Percentiles rank a stretch among this genome's conserved stretches.
Conservation (phyloP, 2,888 invertebrate genomes). For the Tetrapedia diversipes region DNA sequence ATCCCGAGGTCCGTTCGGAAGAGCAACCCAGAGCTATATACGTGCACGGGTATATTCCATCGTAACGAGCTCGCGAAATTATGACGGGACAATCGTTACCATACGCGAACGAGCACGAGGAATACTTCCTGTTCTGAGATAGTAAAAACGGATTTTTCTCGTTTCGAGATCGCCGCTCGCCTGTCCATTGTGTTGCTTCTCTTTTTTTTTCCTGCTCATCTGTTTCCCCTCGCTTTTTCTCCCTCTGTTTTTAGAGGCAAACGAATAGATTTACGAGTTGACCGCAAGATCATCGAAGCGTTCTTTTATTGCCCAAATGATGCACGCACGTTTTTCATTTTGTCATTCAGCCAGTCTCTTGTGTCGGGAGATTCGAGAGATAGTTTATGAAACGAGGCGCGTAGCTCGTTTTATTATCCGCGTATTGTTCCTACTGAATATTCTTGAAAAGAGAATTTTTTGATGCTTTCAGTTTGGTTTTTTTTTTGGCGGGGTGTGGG, state of each 20-base stretch:
- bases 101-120: slow-evolving; percentile 23
- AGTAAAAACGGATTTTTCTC: slow-evolving; percentile 39
- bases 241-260: not conserved
- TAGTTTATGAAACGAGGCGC: not conserved
- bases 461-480: too few species aligned
- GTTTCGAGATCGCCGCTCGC: not conserved
- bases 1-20: slow-evolving; percentile 16
- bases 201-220: not conserved
- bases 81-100: slow-evolving; percentile 12
- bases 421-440: too few species aligned
- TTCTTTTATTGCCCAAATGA: slow-evolving; percentile 29
- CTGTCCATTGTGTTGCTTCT: not conserved
- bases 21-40: slow-evolving; percentile 7
- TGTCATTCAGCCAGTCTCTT: too few species aligned
- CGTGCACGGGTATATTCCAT: too few species aligned
- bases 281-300: slow-evolving; percentile 7
- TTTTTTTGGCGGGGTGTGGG: too few species aligned
- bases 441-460: too few species aligned
- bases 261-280: slow-evolving; percentile 29
- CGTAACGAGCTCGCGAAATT: slow-evolving; percentile 34
- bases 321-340: slow-evolving; percentile 27
- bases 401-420: not conserved
- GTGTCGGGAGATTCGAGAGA: too few species aligned
- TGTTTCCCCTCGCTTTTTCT: too few species aligned
- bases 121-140: slow-evolving; percentile 16